Conservation (phyloP, 2,888 invertebrate genomes). For the Epirrita christyi region DNA sequence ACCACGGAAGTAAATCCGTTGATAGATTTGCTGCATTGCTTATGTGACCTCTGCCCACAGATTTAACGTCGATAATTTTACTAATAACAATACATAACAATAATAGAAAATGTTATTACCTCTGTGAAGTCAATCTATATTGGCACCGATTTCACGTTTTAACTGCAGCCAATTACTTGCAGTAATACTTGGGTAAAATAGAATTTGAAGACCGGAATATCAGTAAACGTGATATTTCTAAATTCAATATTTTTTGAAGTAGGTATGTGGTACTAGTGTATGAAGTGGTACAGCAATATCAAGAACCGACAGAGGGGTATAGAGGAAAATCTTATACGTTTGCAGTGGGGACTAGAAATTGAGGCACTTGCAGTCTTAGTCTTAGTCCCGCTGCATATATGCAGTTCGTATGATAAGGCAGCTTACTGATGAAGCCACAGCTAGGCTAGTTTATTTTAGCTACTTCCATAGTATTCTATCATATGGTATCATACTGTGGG, state of each 20-base stretch:
- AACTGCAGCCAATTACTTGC: conserved; percentile 6
- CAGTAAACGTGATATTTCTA: background rate
- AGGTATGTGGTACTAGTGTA: background rate
- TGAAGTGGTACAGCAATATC: too few species aligned
- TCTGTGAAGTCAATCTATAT: conserved; percentile 10
- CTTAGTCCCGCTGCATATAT: too few species aligned
- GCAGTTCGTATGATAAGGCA: too few species aligned
- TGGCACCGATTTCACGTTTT: conserved; percentile 18
- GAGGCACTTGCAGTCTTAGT: too few species aligned
- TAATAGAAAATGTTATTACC: conserved; percentile 7
- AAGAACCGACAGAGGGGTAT: too few species aligned
- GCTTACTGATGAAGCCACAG: too few species aligned
- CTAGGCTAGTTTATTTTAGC: too few species aligned
- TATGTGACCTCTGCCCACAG: conserved; percentile 3
- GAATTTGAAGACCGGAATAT: background rate
- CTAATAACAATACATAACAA: background rate
- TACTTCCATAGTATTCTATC: too few species aligned
- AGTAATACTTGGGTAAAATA: background rate
- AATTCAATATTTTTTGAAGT: background rate
- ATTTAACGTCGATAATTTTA: conserved; percentile 3
- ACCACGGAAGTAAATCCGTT: background rate
- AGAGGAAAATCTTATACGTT: too few species aligned
- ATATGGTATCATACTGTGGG: too few species aligned
- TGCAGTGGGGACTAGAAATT: too few species aligned
- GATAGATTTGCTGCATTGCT: conserved; percentile 4